These are phyloP conservation scores for Silurus glanis DNA, from an alignment of 2,113 vertebrate genomes.

Conservation along the genomic window DNA sequence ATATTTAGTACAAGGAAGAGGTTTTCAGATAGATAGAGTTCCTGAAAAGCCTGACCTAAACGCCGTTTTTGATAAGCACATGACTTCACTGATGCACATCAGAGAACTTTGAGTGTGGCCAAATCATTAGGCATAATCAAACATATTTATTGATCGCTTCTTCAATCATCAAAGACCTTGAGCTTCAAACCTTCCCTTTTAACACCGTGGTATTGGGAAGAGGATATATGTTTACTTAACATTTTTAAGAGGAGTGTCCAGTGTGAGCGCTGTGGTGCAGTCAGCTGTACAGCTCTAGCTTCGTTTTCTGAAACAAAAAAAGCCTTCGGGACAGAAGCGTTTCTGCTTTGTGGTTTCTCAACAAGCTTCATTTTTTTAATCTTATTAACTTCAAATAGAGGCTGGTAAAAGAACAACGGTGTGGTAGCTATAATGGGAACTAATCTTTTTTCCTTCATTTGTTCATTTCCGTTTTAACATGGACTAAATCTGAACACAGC, in stretches of 20 bases:
- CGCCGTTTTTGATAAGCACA: neutral
- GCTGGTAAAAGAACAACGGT: neutral
- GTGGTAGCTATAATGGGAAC: neutral
- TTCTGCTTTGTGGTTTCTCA: neutral
- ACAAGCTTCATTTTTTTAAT: neutral
- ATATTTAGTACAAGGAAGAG: constrained; percentile 14
- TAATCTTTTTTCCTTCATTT: neutral
- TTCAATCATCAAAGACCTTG: neutral
- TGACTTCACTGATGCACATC: neutral
- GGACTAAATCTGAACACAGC: neutral
- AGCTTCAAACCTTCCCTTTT: neutral
- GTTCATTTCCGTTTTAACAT: neutral
- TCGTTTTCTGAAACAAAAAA: neutral
- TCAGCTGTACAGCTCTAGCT: neutral
- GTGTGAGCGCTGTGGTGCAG: neutral
- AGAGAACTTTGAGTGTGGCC: neutral
- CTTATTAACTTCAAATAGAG: neutral
- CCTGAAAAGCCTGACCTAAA: constrained; percentile 15
- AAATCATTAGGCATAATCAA: neutral
- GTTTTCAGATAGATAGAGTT: neutral
- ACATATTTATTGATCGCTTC: neutral
- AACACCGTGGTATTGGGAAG: neutral
- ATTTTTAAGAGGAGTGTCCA: neutral
- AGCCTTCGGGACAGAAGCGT: no score
- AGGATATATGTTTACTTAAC: neutral